phyloP scores from a whole-genome alignment of 35 echinoderm and acorn worm species.

The Nesometra sesokonis region DNA sequence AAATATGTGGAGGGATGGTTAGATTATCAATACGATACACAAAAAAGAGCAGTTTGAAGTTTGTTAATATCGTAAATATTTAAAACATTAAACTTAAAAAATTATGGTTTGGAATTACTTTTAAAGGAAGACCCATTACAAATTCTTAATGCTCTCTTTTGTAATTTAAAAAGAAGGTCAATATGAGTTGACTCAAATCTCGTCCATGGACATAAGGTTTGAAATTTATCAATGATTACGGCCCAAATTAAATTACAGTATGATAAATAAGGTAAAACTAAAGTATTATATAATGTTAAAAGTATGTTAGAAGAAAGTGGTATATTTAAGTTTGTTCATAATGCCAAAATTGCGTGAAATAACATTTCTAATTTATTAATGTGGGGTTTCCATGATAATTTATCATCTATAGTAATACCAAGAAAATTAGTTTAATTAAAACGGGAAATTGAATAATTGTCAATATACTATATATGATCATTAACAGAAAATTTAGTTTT shows the following conservation, averaged over 20 bases:
- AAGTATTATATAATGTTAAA: background rate
- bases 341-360: background rate
- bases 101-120: no score
- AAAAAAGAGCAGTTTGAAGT: background rate
- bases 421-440: background rate
- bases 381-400: background rate
- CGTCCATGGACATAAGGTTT: background rate
- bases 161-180: background rate
- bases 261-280: background rate
- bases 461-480: background rate
- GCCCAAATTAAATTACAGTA: background rate
- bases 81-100: background rate
- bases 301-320: background rate
- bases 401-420: background rate
- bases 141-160: no score
- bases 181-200: background rate
- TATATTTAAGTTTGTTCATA: background rate
- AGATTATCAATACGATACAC: background rate
- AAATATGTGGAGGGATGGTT: background rate
- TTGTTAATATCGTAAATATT: background rate
- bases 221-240: background rate
- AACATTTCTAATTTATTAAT: background rate
- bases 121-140: no score
- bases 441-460: background rate
- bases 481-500: background rate